Evolutionary conservation across 2,113 vertebrate species (phyloP).

Genomic region (Uropsilus gracilis): DNA sequence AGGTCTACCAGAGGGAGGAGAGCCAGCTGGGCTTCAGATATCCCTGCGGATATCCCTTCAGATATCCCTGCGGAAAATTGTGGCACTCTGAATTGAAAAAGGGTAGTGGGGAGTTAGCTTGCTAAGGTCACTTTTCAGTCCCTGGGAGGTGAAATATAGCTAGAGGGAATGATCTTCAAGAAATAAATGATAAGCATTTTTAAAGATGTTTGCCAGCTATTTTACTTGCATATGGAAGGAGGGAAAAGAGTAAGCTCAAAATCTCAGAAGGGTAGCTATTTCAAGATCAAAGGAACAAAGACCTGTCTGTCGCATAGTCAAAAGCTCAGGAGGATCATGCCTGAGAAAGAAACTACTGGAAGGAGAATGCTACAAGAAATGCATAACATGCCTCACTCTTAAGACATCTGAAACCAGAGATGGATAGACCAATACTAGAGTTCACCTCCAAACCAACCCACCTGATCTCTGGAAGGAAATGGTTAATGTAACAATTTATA

Average conservation of each 20-base stretch:
- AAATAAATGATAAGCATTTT: background rate
- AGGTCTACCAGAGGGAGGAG: background rate
- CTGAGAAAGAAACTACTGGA: background rate
- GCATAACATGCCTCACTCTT: background rate
- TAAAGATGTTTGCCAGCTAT: background rate
- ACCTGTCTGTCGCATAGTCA: background rate
- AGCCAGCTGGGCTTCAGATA: background rate
- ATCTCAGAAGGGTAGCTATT: background rate
- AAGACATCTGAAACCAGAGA: background rate
- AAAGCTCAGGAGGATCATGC: background rate
- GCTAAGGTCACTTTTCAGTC: background rate
- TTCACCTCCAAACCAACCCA: background rate
- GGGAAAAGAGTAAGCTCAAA: background rate
- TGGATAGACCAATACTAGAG: background rate
- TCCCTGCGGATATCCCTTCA: background rate
- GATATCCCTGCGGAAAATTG: background rate
- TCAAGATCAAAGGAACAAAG: background rate
- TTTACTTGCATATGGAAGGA: background rate
- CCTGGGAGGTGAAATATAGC: background rate
- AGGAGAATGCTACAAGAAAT: background rate
- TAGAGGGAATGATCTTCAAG: background rate
- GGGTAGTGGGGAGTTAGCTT: background rate
- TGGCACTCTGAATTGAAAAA: background rate
- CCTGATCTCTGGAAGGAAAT: background rate
- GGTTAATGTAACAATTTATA: background rate